Base-by-base conservation (phyloP, 2,888 invertebrate species). In the Hypomecis punctinalis region DNA sequence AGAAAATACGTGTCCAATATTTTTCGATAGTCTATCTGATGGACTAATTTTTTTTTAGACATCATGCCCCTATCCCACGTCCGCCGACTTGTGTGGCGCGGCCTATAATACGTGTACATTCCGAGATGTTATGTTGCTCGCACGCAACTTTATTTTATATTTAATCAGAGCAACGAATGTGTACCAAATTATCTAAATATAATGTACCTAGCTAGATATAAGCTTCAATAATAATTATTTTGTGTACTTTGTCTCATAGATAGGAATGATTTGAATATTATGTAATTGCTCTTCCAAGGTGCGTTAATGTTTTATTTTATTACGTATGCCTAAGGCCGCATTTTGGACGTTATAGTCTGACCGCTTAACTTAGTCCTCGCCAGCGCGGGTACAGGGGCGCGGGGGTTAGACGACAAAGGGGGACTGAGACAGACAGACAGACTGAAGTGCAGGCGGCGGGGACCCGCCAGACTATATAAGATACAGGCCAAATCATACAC, bases 171-270 rank as follows among this genome's bases (percentile, higher is more conserved):
- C 92, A 93, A 93, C 92, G 92, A 93, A 92, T 88, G 83, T 89
- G 91, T 91, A 92, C 92, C 93, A 93, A 93, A 92, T 88, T 90
- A 82, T 86, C 83, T 85, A 85, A 85, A 84, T 81, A 71, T 89
- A 90, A 83, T 84, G 83, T 90, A 89, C 82, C 85, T 91, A 90
- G 85, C 63, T 91, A 90, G 88, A 71, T 55, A 75, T 91, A 88
- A 89, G 88, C 88, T 86, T 79, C 80, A 78, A 81, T 76, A 39
- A 8, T 80, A 72, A 47, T 83, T 76, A 69, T 73, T 78, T 78
- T 81, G 72, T 81, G 80, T 82, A 80, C 78, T 82, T 65, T 78
- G 65, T 71, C 70, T 67, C 43, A 59, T 71, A 75, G 75, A 74
- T 75, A 73, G 73, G 74, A 68, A 63, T 70, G 33, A 63, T 73